These are phyloP conservation scores for Drosophila oshimai DNA, from an alignment of 1,140 invertebrate genomes.

Conservation along the genomic window DNA sequence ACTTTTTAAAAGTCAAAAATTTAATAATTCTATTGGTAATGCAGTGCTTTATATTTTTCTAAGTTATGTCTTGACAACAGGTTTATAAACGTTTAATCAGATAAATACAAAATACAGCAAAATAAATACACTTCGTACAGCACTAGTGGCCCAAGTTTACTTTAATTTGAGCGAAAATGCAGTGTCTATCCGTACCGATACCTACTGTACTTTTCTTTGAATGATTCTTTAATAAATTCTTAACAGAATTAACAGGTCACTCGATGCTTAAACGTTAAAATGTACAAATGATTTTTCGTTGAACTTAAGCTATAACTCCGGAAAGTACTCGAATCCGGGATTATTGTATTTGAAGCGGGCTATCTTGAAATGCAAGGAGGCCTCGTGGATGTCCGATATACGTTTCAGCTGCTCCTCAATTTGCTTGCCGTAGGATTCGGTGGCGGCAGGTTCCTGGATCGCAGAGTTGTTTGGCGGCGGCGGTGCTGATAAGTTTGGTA, in stretches of 20 bases:
- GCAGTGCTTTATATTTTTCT: too few relatives aligned
- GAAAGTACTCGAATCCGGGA: constrained; percentile 70
- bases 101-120: too few relatives aligned
- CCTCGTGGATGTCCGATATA: constrained; percentile 75
- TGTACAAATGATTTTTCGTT: neutral
- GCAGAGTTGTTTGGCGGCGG: constrained; percentile 13
- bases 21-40: too few relatives aligned
- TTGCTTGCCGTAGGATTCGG: constrained; percentile 39
- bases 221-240: neutral
- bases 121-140: too few relatives aligned
- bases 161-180: too few relatives aligned
- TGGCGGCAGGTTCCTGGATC: neutral
- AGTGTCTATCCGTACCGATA: too few relatives aligned
- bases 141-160: too few relatives aligned
- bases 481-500: neutral
- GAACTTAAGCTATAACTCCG: neutral
- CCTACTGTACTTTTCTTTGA: neutral
- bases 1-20: too few relatives aligned
- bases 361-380: constrained; percentile 71
- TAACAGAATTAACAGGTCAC: constrained; percentile 5
- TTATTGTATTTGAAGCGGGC: constrained; percentile 80
- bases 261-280: neutral
- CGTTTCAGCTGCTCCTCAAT: constrained; percentile 67
- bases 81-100: too few relatives aligned
- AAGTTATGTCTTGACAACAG: too few relatives aligned